Conservation (phyloP, 2,113 vertebrate species). For the Dipodomys ordii region DNA sequence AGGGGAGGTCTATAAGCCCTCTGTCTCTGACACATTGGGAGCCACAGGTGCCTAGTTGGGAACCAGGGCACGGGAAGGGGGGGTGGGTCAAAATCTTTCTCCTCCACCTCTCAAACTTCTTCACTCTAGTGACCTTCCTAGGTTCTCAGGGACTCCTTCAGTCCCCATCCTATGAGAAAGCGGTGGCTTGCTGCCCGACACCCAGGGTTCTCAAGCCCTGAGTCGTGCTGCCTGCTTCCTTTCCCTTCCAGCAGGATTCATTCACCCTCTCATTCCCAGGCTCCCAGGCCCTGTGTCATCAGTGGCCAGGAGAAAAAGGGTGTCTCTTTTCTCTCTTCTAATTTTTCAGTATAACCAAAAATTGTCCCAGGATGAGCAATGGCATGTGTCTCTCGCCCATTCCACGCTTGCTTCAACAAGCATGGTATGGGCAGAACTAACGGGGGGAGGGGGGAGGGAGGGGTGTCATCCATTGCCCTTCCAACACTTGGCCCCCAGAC, state of each 20-base stretch:
- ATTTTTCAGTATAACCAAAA: slow-evolving; percentile 81
- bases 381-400: slow-evolving; percentile 7
- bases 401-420: slow-evolving; percentile 50
- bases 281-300: slow-evolving; percentile 44
- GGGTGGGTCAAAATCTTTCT: slow-evolving; percentile 49
- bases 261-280: slow-evolving; percentile 17
- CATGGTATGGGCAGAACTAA: slow-evolving; percentile 28
- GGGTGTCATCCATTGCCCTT: slow-evolving; percentile 32
- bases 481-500: slow-evolving; percentile 55
- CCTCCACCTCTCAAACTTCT: slow-evolving; percentile 53
- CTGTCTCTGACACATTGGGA: slow-evolving; percentile 58
- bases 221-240: slow-evolving; percentile 76
- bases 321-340: slow-evolving; percentile 72
- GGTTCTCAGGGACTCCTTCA: slow-evolving; percentile 62
- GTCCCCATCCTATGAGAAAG: slow-evolving; percentile 50
- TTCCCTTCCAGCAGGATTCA: slow-evolving; percentile 48
- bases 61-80: slow-evolving; percentile 68
- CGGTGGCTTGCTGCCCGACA: slow-evolving; percentile 63
- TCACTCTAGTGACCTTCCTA: slow-evolving; percentile 71
- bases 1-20: slow-evolving; percentile 45
- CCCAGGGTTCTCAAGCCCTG: slow-evolving; percentile 54
- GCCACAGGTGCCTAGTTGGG: slow-evolving; percentile 71
- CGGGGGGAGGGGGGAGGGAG: slow-evolving; percentile 25
- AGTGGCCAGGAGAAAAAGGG: slow-evolving; percentile 50
- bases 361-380: slow-evolving; percentile 66